Conservation (phyloP, 2,797 vertebrate species). For the Basileuterus tristriatus region DNA sequence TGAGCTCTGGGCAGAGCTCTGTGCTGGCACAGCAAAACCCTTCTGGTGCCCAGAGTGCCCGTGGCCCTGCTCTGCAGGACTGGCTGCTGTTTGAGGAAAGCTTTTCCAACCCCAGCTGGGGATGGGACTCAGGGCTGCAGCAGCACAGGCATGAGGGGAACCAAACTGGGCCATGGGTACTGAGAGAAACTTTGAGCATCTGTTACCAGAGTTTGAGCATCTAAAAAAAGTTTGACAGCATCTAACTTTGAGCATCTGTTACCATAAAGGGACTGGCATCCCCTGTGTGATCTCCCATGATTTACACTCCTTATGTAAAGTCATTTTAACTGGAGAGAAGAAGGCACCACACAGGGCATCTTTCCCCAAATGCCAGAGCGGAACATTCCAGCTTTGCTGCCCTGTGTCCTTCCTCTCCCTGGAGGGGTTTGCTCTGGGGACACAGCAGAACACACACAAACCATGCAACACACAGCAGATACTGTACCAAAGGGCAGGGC, state of each 20-base stretch:
- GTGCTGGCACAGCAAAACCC: neutral
- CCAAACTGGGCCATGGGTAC: neutral
- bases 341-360: neutral
- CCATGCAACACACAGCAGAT: constrained; percentile 65
- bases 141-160: neutral
- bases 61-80: neutral
- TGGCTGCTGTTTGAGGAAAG: accelerated
- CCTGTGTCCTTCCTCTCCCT: neutral
- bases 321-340: neutral
- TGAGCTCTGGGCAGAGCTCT: neutral
- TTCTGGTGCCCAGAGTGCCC: neutral
- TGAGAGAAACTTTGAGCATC: neutral
- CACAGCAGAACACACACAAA: neutral
- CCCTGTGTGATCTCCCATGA: accelerated
- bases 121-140: neutral
- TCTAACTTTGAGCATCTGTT: neutral
- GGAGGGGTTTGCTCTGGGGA: neutral
- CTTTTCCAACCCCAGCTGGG: neutral
- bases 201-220: neutral
- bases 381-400: neutral
- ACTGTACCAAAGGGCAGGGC: constrained; percentile 87
- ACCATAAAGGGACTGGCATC: neutral
- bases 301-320: neutral
- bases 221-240: neutral
- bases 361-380: neutral